Evolutionary conservation across 2,113 vertebrate genomes (phyloP), one percentile per base, ranked within the genome.

Genomic region (Oncorhynchus gorbuscha): DNA sequence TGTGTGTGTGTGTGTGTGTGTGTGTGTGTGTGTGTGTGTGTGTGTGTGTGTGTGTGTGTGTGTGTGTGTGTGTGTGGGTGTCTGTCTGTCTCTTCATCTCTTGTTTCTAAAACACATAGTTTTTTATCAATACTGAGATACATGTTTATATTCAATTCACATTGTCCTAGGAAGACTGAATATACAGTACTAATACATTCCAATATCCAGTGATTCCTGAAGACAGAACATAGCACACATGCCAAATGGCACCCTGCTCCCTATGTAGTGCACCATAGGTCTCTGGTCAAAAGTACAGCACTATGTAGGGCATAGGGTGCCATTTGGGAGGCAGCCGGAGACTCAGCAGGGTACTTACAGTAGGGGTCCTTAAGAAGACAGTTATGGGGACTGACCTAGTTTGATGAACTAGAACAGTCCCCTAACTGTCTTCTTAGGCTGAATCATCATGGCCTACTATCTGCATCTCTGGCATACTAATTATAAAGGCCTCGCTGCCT

Each of bases 381-480:
- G 89, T 88, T 84, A 86, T 80, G 69, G 82, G 88, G 74, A 79
- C 87, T 93, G 95, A 78, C 95, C 93, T 89, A 94, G 85, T 95
- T 95, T 91, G 82, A 82, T 88, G 86, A 94, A 95, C 94, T 94
- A 92, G 94, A 93, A 7, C 35, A 35, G 35, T 35, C 35, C 35
- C 35, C 35, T 35, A 35, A 7, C 35, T 35, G 35, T 35, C 35
- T 35, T 35, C 6, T 94, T 93, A 94, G 82, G 81, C 92, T 92
- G 89, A 92, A 87, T 86, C 26, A 7, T 87, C 79, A 89, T 90
- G 91, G 16, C 3, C 85, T 79, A 86, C 91, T 93, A 94, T 94
- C 92, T 88, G 91, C 90, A 92, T 88, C 87, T 92, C 88, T 0
- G 88, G 86, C 51, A 92, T 91, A 72, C 90, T 93, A 94, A 94